These are phyloP conservation scores for Argentina silus DNA, from an alignment of 2,797 vertebrate genomes.

Conservation along the genomic window DNA sequence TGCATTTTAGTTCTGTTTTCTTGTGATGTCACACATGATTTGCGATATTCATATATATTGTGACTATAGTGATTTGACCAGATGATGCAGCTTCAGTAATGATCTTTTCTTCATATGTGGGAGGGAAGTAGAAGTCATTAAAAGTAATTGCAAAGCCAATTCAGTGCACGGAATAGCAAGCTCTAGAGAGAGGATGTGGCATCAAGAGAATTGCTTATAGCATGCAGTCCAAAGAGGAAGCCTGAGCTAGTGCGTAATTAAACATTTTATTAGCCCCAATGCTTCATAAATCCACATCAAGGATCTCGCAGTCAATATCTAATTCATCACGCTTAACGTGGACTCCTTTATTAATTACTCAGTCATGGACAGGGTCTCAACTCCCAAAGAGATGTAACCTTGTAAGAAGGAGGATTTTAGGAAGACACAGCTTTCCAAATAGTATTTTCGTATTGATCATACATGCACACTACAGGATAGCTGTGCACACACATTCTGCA, in stretches of 20 bases:
- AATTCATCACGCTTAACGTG: conserved; percentile 45
- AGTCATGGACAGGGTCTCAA: neutral
- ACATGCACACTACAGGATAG: neutral
- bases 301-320: conserved; percentile 34
- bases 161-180: neutral
- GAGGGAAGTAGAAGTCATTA: neutral
- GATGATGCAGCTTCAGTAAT: neutral
- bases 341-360: conserved; percentile 39
- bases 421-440: neutral
- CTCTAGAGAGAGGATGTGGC: neutral
- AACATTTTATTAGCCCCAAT: conserved; percentile 28
- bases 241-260: neutral
- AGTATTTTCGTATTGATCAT: neutral
- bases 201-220: neutral
- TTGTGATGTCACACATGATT: too few species aligned
- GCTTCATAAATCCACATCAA: conserved; percentile 40
- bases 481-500: neutral
- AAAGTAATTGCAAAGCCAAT: neutral
- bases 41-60: neutral
- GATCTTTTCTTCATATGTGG: neutral
- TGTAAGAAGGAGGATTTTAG: neutral
- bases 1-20: neutral
- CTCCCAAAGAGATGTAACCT: neutral
- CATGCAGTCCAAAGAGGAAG: neutral
- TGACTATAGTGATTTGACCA: neutral